Base-by-base conservation (phyloP, 1,140 invertebrate species). In the Drosophila punjabiensis region DNA sequence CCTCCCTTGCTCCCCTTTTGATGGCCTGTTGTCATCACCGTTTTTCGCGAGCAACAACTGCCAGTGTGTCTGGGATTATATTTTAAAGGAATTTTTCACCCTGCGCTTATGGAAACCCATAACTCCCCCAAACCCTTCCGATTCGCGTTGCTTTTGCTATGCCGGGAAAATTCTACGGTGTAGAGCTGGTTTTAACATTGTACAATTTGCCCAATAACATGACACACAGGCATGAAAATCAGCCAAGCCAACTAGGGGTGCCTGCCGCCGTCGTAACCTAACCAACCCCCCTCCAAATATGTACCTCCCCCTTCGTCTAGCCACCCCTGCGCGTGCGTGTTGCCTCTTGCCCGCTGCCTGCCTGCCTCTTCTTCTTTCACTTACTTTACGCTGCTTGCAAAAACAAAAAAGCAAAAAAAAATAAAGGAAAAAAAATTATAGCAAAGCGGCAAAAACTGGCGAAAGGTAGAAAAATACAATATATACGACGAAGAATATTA, bases 121-220 rank as follows among this genome's bases (percentile, higher is more conserved):
- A 67, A 41, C 45, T 24, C 32, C 30, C 58, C 55, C 16, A 33
- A 33, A 47, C 45, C 28, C 48, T 43, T 62, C 45, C 48, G 35
- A 37, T 37, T 63, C 61, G 13, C 39, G 30, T 28, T 37, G 24
- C 24, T 18, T 35, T 24, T 14, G 58, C 28, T 6, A 14, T n/a
- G 28, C 9, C n/a, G 16, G 53, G 53, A 18, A 61, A 74, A 74
- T 62, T 62, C 52, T 35, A 43, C 47, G 14, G 37, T 45, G 69
- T 74, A 73, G 47, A 73, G 56, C 70, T 61, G 62, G 64, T 61
- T 81, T 61, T 58, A 88, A 83, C 84, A 81, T 79, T 90, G 85
- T 90, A 89, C 81, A 90, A 89, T 90, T 89, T 85, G 81, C 82
- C 88, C 86, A 89, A 90, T 85, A 90, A 89, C 85, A 90, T 81